phyloP scores from a whole-genome alignment of 2,888 invertebrate genomes.

The Eupithecia insigniata region DNA sequence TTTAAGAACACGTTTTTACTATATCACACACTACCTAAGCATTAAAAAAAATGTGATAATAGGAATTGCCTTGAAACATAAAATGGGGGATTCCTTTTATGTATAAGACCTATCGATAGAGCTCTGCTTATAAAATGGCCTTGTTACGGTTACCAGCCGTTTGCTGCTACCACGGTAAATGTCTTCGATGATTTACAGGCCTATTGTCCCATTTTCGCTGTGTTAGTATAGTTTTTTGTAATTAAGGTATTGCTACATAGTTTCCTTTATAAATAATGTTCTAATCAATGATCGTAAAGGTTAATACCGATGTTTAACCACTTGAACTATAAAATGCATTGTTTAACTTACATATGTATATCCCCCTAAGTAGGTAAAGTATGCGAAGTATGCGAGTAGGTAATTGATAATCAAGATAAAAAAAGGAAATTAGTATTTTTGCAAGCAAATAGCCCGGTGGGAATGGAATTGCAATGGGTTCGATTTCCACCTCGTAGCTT shows the following conservation, averaged over 20 bases:
- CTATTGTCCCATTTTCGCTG: conserved; percentile 32
- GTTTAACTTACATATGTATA: neutral
- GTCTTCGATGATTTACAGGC: conserved; percentile 24
- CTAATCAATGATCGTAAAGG: conserved; percentile 23
- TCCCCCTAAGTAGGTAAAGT: neutral
- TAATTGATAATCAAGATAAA: neutral
- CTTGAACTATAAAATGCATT: neutral
- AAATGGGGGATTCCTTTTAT: too few species aligned
- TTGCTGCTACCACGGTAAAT: conserved; percentile 11
- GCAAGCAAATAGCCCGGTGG: neutral
- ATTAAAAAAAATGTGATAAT: neutral
- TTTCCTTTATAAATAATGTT: conserved; percentile 21
- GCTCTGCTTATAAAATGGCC: neutral
- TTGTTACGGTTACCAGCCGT: neutral
- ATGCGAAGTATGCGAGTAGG: neutral
- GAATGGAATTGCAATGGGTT: neutral
- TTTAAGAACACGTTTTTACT: too few species aligned
- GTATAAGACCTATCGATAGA: neutral
- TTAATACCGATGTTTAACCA: conserved; percentile 6
- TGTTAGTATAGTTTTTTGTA: conserved; percentile 12
- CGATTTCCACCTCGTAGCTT: neutral
- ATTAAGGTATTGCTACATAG: conserved; percentile 13
- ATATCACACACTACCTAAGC: neutral
- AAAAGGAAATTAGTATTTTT: neutral
- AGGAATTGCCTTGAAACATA: neutral